A percentile compares a stretch with the other conserved stretches of the same genome.
Conservation (phyloP, 2,113 vertebrate genomes). For the Alligator sinensis region DNA sequence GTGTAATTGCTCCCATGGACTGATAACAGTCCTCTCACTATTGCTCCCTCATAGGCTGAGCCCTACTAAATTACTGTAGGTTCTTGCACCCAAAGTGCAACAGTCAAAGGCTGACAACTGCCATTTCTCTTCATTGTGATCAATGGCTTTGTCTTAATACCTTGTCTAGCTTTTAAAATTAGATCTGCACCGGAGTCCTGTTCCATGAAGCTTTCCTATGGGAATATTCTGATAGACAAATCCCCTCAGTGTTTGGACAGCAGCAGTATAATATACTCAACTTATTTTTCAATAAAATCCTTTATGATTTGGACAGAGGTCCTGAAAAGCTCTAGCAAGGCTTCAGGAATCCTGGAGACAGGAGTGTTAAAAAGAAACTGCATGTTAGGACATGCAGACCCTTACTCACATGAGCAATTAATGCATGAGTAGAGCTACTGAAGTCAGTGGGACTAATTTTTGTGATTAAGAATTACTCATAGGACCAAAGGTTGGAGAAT, state of each 20-base stretch:
- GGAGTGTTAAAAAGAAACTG: background rate
- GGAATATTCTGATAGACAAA: background rate
- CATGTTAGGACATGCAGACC: background rate
- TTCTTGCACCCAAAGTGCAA: background rate
- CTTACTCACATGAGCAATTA: background rate
- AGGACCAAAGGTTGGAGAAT: background rate
- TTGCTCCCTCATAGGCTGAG: background rate
- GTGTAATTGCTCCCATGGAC: background rate
- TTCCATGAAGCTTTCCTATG: background rate
- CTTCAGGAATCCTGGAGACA: background rate
- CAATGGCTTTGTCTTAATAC: background rate
- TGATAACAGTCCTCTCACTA: background rate
- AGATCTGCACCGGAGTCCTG: accelerated
- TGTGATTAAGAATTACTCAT: background rate
- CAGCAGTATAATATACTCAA: background rate
- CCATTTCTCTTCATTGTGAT: background rate
- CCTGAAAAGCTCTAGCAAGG: background rate
- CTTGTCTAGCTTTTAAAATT: background rate
- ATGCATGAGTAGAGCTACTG: accelerated
- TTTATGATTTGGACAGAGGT: background rate
- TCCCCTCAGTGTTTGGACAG: background rate
- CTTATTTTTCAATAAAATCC: background rate
- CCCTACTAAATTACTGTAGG: background rate
- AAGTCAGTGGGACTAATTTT: background rate
- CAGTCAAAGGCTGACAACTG: constrained; percentile 43